Conservation (phyloP, 2,888 invertebrate species). For the Drosophila niveifrons region DNA sequence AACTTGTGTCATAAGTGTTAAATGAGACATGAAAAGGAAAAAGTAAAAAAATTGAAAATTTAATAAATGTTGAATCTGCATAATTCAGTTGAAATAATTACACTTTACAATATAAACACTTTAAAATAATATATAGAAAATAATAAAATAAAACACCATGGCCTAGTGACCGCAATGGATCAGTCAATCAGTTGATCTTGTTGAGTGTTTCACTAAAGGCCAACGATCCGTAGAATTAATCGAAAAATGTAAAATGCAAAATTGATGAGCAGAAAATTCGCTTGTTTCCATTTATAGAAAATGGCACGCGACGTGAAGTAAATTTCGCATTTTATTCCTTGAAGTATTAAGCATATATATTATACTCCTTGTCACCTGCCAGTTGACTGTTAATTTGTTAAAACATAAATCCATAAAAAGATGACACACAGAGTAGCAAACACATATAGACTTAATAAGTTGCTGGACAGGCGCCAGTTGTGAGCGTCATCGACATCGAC, state of each 20-base stretch:
- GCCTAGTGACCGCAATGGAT: conserved; percentile 8
- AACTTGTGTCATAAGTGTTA: too few species aligned
- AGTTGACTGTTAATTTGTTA: conserved; percentile 67
- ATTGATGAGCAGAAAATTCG: conserved; percentile 10
- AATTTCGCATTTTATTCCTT: too few species aligned
- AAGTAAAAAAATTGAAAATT: too few species aligned
- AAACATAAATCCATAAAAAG: conserved; percentile 41
- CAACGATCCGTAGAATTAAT: conserved; percentile 38
- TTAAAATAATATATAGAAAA: too few species aligned
- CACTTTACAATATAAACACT: too few species aligned
- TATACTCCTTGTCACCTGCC: conserved; percentile 61
- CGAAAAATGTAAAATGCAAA: conserved; percentile 25
- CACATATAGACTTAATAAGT: conserved; percentile 5
- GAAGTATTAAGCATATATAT: not conserved
- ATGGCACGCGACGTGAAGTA: conserved; percentile 50
- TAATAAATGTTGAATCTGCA: too few species aligned
- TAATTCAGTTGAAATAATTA: too few species aligned
- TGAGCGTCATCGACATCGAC: conserved; percentile 30
- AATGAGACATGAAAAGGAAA: too few species aligned
- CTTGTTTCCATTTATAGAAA: conserved; percentile 52
- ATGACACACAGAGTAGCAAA: conserved; percentile 1
- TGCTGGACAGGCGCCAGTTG: conserved; percentile 33
- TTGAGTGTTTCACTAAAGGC: conserved; percentile 22
- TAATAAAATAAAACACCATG: not conserved
- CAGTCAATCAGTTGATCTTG: conserved; percentile 15